Base-by-base conservation (phyloP, 1,140 invertebrate species). In the Hylaeus volcanicus region DNA sequence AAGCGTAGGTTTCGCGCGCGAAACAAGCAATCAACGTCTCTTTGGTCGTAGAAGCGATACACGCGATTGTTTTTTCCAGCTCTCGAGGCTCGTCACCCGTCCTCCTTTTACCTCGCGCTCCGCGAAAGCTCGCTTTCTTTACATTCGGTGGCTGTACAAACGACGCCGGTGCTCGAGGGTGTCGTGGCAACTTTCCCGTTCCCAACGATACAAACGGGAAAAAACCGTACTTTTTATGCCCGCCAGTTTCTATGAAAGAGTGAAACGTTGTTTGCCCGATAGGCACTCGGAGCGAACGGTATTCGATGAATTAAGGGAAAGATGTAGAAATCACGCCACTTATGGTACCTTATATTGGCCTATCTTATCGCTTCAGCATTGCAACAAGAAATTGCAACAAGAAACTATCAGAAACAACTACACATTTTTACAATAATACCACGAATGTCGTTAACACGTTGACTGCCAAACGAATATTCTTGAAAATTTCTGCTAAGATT, bases 81-180 rank as follows among this genome's bases (percentile, higher is more conserved):
- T 45, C 65, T 70, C 26, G 14, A 77, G 74, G 9, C 74, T 77
- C 74, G 74, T 58, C 65, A 43, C 45, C 26, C 37, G 5, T 51
- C 43, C 65, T 26, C 53, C 37, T 61, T 51, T 41, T 26, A n/a
- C 51, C 64, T 37, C 4, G 51, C n/a, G n/a, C 63, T 58, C 45
- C 55, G 60, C n/a, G n/a, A 75, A 65, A 68, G n/a, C 74, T 14
- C 2, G 64, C 74, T 76, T 76, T 69, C 74, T 58, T 76, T 68
- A 15, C 63, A 43, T 48, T 68, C 63, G 65, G 5, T 3, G 63
- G 4, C n/a, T 14, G 43, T 51, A 71, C 66, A 77, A 77, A 77
- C 12, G 75, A 77, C 12, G 56, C 66, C 75, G 55, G 55, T 37
- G 68, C 75, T 78, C 68, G 43, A 61, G 68, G 75, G 68, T 15